Conservation (phyloP, 2,888 invertebrate genomes). For the Gasteruption jaculator region DNA sequence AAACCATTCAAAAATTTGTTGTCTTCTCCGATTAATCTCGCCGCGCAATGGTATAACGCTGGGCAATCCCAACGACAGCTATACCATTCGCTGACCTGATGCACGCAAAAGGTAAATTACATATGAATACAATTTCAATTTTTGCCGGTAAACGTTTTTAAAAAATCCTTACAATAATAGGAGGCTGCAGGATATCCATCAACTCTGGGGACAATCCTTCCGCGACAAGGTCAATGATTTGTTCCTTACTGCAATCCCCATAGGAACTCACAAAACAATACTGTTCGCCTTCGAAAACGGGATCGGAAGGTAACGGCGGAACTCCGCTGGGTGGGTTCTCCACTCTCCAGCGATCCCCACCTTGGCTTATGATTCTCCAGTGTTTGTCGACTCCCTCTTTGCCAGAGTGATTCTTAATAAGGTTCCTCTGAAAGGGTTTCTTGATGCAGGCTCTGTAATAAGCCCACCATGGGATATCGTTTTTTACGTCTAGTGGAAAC, state of each 20-base stretch:
- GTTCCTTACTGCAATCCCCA: slow-evolving; percentile 51
- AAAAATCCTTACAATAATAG: slow-evolving; percentile 49
- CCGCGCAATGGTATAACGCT: slow-evolving; percentile 30
- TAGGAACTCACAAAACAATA: slow-evolving; percentile 59
- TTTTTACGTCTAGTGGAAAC: slow-evolving; percentile 35
- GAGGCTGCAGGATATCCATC: slow-evolving; percentile 54
- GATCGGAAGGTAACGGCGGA: slow-evolving; percentile 48
- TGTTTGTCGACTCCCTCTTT: slow-evolving; percentile 40
- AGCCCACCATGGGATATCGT: slow-evolving; percentile 47
- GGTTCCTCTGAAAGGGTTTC: slow-evolving; percentile 51
- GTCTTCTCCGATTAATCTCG: slow-evolving; percentile 25
- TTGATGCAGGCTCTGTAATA: slow-evolving; percentile 50
- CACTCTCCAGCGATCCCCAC: slow-evolving; percentile 52
- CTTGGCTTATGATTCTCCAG: slow-evolving; percentile 49
- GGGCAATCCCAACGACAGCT: slow-evolving; percentile 39
- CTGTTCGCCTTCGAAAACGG: slow-evolving; percentile 48
- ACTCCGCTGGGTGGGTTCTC: slow-evolving; percentile 54
- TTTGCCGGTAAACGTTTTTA: background rate
- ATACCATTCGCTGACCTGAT: slow-evolving; percentile 44
- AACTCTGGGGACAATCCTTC: slow-evolving; percentile 50
- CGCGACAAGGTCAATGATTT: slow-evolving; percentile 50
- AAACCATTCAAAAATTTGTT: slow-evolving; percentile 26
- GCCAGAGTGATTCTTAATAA: slow-evolving; percentile 56
- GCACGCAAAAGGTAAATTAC: slow-evolving; percentile 5
- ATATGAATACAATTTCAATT: background rate